These are phyloP conservation scores for Eunapius fragilis DNA, from an alignment of 37 sponge, comb jelly and placozoan genomes.

Conservation along the genomic window DNA sequence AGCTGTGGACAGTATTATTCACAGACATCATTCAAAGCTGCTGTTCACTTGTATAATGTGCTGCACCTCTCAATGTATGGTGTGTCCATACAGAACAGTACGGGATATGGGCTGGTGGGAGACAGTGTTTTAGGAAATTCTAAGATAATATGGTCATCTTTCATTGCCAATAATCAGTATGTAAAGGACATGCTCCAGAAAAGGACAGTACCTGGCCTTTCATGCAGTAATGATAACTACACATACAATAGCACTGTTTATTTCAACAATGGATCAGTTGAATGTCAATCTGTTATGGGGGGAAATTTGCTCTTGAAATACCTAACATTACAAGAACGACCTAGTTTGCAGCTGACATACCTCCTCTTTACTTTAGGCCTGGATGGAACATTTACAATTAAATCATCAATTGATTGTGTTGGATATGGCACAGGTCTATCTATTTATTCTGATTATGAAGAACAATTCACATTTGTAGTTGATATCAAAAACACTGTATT, in stretches of 20 bases:
- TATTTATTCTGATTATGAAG: not conserved
- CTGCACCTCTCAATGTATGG: not conserved
- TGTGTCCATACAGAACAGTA: not conserved
- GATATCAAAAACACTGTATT: not conserved
- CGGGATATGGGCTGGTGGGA: not conserved
- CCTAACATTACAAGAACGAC: not conserved
- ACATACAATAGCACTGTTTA: not conserved
- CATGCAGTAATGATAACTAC: not conserved
- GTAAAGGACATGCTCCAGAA: not conserved
- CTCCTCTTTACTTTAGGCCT: not conserved
- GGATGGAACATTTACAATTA: not conserved
- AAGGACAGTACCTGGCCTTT: not conserved
- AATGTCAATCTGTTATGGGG: not conserved
- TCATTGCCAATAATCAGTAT: slow-evolving; percentile 1
- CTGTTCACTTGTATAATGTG: not conserved
- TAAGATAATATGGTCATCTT: not conserved
- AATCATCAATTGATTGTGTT: not conserved
- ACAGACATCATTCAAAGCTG: not conserved
- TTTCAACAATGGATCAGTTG: not conserved
- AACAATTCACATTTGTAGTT: not conserved
- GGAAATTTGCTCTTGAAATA: not conserved
- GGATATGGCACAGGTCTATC: not conserved
- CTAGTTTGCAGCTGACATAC: not conserved
- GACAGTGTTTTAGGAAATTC: not conserved
- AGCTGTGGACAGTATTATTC: not conserved